Evolutionary conservation across 1,140 invertebrate species (phyloP).

Genomic region (Macrostomum lignano): DNA sequence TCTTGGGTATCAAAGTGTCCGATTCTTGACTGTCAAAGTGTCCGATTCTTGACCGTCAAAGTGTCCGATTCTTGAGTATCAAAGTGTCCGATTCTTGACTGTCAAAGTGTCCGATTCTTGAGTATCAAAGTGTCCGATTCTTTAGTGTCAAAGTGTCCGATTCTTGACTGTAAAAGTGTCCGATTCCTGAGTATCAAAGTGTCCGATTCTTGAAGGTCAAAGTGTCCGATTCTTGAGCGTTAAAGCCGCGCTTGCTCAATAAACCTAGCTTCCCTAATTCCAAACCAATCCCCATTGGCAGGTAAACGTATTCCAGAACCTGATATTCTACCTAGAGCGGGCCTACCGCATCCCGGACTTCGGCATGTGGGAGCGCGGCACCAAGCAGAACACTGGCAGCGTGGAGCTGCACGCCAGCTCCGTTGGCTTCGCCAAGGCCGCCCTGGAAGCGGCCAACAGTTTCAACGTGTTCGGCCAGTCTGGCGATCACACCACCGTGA

Average conservation of each 20-base stretch:
- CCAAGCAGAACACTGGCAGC: constrained; percentile 83
- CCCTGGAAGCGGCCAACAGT: constrained; percentile 87
- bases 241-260: not conserved
- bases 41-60: no score
- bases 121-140: no score
- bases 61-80: no score
- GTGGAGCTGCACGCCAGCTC: constrained; percentile 79
- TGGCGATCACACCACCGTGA: constrained; percentile 82
- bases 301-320: constrained; percentile 88
- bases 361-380: constrained; percentile 94
- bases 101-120: no score
- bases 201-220: not conserved
- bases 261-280: constrained; percentile 33
- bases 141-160: not conserved
- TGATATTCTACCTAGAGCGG: constrained; percentile 93
- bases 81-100: no score
- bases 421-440: constrained; percentile 77
- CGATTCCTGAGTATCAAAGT: not conserved
- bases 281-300: constrained; percentile 96
- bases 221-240: not conserved
- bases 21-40: no score
- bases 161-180: not conserved
- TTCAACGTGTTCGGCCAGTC: constrained; percentile 91
- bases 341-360: constrained; percentile 92
- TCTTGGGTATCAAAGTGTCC: no score